Conservation (phyloP, 2,113 vertebrate species). For the Emberiza fucata region DNA sequence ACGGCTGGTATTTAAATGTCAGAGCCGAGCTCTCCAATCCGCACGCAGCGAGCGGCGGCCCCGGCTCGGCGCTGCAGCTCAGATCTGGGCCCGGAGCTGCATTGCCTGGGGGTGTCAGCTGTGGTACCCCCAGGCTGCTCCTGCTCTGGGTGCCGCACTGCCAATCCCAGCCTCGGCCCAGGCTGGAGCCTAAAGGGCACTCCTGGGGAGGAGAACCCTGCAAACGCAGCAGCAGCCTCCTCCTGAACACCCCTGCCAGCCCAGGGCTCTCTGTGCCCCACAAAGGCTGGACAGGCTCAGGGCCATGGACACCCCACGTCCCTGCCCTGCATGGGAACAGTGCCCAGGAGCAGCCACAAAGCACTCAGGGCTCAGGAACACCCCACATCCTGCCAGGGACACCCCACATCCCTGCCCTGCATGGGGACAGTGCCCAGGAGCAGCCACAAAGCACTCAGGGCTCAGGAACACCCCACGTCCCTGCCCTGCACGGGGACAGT, state of each 20-base stretch:
- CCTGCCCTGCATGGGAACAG: too few species aligned
- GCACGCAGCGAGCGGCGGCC: not conserved
- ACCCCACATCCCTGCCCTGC: accelerated
- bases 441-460: too few species aligned
- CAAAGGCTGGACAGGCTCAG: not conserved
- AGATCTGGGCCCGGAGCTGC: not conserved
- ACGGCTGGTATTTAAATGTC: constrained; percentile 55
- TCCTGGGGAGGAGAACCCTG: not conserved
- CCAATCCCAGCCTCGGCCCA: not conserved
- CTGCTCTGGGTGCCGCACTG: not conserved
- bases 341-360: not conserved
- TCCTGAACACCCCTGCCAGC: accelerated
- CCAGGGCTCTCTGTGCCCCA: accelerated
- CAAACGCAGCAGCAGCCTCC: not conserved
- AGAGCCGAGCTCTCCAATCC: constrained; percentile 37
- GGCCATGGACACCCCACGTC: accelerated
- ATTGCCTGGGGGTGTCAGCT: constrained; percentile 65
- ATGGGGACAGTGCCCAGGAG: too few species aligned
- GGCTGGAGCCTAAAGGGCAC: not conserved
- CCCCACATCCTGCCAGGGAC: too few species aligned
- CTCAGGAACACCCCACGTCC: too few species aligned
- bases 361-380: too few species aligned
- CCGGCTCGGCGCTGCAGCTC: not conserved
- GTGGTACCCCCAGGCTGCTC: constrained; percentile 50
- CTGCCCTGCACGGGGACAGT: too few species aligned